phyloP scores from a whole-genome alignment of 2,113 vertebrate species.

The Tauraco erythrolophus region DNA sequence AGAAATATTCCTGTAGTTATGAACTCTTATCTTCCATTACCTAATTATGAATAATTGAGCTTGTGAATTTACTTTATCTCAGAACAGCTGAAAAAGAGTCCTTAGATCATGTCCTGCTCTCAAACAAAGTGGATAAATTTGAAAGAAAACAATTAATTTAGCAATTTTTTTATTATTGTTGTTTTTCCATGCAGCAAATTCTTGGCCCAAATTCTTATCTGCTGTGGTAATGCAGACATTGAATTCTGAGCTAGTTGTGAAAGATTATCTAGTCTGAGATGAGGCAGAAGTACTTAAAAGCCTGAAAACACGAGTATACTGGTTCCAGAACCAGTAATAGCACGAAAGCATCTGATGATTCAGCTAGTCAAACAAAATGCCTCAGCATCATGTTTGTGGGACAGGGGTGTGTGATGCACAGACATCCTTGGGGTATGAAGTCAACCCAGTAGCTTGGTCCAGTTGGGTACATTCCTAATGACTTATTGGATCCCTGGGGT shows the following conservation, averaged over 20 bases:
- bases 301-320: not conserved
- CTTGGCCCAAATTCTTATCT: not conserved
- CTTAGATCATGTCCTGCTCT: not conserved
- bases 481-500: not conserved
- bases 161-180: not conserved
- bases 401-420: rapidly evolving
- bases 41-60: not conserved
- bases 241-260: not conserved
- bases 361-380: not conserved
- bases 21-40: not conserved
- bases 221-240: not conserved
- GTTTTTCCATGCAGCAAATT: not conserved
- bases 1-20: not conserved
- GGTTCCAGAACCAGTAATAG: not conserved
- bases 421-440: not conserved
- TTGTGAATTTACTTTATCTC: not conserved
- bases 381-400: not conserved
- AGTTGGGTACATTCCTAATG: not conserved
- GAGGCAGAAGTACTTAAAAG: not conserved
- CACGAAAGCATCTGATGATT: not conserved
- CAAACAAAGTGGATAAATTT: not conserved
- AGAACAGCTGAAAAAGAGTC: not conserved
- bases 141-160: not conserved
- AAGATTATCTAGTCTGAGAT: not conserved
- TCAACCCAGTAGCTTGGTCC: not conserved